Evolutionary conservation across 2,113 vertebrate species (phyloP).

Genomic region (Ascaphus truei): DNA sequence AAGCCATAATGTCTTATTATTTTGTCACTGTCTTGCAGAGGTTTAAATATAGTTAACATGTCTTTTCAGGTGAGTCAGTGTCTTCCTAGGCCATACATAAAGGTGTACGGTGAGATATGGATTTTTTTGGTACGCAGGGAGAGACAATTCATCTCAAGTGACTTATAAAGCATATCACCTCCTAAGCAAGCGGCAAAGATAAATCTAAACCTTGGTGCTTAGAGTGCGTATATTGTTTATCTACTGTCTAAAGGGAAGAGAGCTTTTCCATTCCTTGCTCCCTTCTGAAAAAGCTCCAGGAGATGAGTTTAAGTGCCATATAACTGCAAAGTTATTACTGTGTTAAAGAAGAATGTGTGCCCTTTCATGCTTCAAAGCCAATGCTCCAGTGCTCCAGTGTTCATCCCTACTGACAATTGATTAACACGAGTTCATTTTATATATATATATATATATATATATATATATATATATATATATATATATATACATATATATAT

Average conservation of each 20-base stretch:
- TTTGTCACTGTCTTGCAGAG: neutral
- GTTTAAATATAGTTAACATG: neutral
- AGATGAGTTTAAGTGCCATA: constrained; percentile 5
- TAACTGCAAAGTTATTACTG: constrained; percentile 21
- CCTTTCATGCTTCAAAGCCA: constrained; percentile 10
- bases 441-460: constrained; percentile 11
- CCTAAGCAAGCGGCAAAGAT: neutral
- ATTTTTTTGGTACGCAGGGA: neutral
- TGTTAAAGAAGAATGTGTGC: constrained; percentile 26
- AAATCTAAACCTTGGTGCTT: neutral
- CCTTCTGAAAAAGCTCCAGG: neutral
- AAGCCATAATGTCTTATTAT: neutral
- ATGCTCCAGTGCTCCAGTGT: neutral
- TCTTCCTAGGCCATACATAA: neutral
- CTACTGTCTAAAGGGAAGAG: neutral
- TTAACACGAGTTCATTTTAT: constrained; percentile 8
- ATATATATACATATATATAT: constrained; percentile 1
- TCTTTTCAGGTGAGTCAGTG: neutral
- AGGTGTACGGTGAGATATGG: neutral
- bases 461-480: too few relatives aligned
- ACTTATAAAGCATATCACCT: constrained; percentile 4
- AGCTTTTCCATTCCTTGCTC: neutral
- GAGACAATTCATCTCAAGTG: neutral
- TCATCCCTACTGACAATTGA: neutral
- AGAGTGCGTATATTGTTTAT: neutral